Evolutionary conservation across 2,888 invertebrate species (phyloP).

Genomic region (Zygaena filipendulae): DNA sequence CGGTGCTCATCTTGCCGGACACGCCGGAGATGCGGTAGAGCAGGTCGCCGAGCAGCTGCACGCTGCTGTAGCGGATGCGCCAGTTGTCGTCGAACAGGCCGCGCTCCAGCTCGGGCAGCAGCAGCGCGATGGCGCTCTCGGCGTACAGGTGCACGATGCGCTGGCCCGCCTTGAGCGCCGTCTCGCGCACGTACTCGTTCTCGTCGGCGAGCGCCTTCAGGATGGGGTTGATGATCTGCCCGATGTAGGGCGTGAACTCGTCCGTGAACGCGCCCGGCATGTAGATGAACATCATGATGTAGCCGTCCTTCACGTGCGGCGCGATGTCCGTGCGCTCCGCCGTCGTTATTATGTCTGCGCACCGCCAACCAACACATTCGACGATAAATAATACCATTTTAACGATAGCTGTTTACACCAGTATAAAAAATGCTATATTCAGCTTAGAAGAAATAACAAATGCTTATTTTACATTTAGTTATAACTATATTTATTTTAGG

Average conservation of each 20-base stretch:
- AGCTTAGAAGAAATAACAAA: too few species aligned
- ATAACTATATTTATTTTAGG: too few species aligned
- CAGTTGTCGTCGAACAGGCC: constrained; percentile 99
- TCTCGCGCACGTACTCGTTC: constrained; percentile 98
- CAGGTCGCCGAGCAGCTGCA: constrained; percentile 94
- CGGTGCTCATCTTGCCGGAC: constrained; percentile 98
- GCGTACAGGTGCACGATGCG: constrained; percentile 96
- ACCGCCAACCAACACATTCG: background rate
- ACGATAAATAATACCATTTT: too few species aligned
- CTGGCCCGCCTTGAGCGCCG: constrained; percentile 96
- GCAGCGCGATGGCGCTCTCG: constrained; percentile 90
- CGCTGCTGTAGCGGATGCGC: constrained; percentile 95
- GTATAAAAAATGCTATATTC: too few species aligned
- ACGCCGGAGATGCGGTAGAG: constrained; percentile 97
- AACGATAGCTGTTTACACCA: too few species aligned
- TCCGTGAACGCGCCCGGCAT: constrained; percentile 97
- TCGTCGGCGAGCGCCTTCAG: constrained; percentile 98
- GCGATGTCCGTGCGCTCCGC: constrained; percentile 94
- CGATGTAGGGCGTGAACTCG: constrained; percentile 95
- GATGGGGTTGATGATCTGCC: constrained; percentile 97
- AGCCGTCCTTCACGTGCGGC: constrained; percentile 98
- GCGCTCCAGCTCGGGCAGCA: constrained; percentile 92
- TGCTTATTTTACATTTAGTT: too few species aligned
- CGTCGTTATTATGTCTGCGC: constrained; percentile 87
- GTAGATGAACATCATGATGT: constrained; percentile 99